These are phyloP conservation scores for Babylonia areolata DNA, from an alignment of 1,140 invertebrate species.

Conservation along the genomic window DNA sequence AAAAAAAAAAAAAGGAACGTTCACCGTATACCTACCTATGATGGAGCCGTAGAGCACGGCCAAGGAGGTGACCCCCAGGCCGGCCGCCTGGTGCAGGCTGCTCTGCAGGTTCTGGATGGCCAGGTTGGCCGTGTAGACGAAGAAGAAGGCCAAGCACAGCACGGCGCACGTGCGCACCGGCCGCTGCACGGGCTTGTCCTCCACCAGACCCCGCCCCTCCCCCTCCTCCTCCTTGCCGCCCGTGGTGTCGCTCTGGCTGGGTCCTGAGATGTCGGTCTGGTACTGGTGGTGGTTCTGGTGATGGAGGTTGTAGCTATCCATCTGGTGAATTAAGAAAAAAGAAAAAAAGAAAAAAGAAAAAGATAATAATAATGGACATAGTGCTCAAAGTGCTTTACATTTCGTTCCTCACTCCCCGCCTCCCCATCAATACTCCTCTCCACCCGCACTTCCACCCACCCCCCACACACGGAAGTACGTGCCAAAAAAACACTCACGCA, in stretches of 20 bases:
- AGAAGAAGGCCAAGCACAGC: conserved; percentile 53
- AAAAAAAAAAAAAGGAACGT: too few relatives aligned
- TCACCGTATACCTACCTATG: conserved; percentile 40
- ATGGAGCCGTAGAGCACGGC: conserved; percentile 51
- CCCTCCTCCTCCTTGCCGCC: background rate
- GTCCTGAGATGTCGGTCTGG: too few relatives aligned
- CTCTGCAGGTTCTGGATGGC: conserved; percentile 70
- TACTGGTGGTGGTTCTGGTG: too few relatives aligned
- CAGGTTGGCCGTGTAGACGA: conserved; percentile 65
- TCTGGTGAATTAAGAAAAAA: background rate
- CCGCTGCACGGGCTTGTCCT: conserved; percentile 13
- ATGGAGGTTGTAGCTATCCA: background rate
- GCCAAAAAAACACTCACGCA: too few relatives aligned
- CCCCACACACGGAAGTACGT: too few relatives aligned
- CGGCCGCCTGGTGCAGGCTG: conserved; percentile 62
- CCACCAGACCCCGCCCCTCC: background rate
- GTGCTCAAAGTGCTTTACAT: too few relatives aligned
- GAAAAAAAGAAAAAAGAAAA: too few relatives aligned
- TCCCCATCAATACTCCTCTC: too few relatives aligned
- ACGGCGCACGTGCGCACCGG: conserved; percentile 51
- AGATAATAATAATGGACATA: too few relatives aligned
- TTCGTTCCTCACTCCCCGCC: too few relatives aligned
- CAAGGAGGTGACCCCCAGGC: conserved; percentile 52
- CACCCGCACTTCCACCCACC: too few relatives aligned
- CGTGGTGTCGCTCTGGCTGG: background rate